Conservation (phyloP, 2,797 vertebrate genomes). For the Malacoraja senta region DNA sequence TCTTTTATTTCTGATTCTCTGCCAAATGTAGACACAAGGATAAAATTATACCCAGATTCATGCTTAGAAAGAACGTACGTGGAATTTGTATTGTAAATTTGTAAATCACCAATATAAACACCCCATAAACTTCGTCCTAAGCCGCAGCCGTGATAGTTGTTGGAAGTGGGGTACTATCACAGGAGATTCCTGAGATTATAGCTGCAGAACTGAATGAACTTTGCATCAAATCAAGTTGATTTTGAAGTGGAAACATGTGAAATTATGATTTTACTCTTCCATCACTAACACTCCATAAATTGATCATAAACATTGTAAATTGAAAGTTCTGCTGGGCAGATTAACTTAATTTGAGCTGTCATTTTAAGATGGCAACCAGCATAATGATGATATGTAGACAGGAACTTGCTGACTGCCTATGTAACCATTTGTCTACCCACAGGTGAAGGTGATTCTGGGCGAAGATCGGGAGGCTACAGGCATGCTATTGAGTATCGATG, state of each 20-base stretch:
- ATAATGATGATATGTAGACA: not conserved
- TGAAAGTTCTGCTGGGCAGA: not conserved
- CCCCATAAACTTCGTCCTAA: not conserved
- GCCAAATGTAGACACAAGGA: not conserved
- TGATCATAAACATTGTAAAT: not conserved
- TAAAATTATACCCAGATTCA: not conserved
- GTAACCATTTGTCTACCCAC: no score
- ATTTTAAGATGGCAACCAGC: not conserved
- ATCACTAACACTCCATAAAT: not conserved
- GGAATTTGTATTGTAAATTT: not conserved
- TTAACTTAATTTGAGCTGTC: not conserved
- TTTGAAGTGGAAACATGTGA: not conserved
- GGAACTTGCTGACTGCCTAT: not conserved
- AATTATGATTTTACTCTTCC: not conserved
- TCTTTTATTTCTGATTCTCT: not conserved
- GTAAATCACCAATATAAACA: not conserved
- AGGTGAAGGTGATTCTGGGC: conserved; percentile 90
- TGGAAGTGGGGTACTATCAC: not conserved
- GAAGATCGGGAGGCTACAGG: conserved; percentile 85
- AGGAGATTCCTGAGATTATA: not conserved
- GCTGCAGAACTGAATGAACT: not conserved
- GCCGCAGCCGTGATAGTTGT: not conserved
- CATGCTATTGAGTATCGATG: conserved; percentile 80
- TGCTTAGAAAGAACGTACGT: not conserved
- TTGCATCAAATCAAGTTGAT: not conserved